Evolutionary conservation across 2,888 invertebrate genomes (phyloP), one percentile per base, ranked within the genome.

Genomic region (Drosophila eohydei): DNA sequence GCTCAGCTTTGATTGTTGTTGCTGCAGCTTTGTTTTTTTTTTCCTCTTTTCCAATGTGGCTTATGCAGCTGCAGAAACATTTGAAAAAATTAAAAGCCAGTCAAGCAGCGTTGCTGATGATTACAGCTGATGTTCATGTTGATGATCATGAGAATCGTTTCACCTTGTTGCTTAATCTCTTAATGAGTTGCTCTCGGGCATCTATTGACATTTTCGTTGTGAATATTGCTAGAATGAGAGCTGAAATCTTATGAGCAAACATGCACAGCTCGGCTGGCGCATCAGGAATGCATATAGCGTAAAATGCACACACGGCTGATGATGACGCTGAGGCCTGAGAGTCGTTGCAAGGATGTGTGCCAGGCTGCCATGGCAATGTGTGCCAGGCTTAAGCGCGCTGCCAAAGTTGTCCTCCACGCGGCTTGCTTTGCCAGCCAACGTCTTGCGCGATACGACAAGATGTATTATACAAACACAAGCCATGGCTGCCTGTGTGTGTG

Each of bases 141-240:
- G 48, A 36, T 60, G 26, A 43, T 44, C 48, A 56, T 16, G 46
- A 16, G 54, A 60, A 83, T 72, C 65, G 68, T 44, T 71, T 65
- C 65, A 79, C 69, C 83, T 69, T 71, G 78, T 62, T 70, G 57
- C 81, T 75, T 83, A 87, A 85, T 85, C 84, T 74, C 81, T 84
- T 85, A 85, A 85, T 87, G 87, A 85, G 82, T 85, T 85, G 78
- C 82, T 78, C 78, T 78, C 73, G 66, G 61, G 82, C 79, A 87
- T 87, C 84, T 85, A 85, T 87, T 87, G 82, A 85, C 81, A 84
- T 82, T 78, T 28, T 46, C 46, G 28, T 14, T 4, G n/a, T 12
- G 43, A 21, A 21, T 21, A 21, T 21, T 21, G 21, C 32, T 38
- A 26, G 38, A n/a, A 36, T 61, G 51, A 65, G 51, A 57, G 32